Base-by-base conservation (phyloP, 2,113 vertebrate species). In the Eira barbara region DNA sequence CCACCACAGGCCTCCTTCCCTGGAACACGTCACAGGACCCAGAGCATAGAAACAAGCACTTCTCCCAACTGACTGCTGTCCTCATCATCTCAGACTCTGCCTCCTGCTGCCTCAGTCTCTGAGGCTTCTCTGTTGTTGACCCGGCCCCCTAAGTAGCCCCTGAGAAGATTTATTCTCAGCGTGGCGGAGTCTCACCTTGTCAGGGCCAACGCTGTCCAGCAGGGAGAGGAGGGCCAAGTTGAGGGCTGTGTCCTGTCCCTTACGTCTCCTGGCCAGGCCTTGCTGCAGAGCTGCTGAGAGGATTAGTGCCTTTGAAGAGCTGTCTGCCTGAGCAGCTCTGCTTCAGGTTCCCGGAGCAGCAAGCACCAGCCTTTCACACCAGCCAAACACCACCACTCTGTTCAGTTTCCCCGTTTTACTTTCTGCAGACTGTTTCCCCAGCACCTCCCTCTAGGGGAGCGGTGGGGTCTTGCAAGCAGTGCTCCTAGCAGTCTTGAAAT, bases 301-400 rank as follows among this genome's bases (percentile, higher is more conserved):
- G 96, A 96, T 96, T 96, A 93, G 59, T 89, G 55, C 95, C 94
- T 97, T 96, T 95, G 96, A 93, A 85, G 89, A 81, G 63, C 81
- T 89, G 71, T 96, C 79, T 94, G 73, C 80, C 78, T 57, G 83
- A 96, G 69, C 79, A 94, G 31, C 65, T 84, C 57, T 55, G 89
- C 65, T 89, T 96, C 93, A 93, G 82, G 69, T 92, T 47, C 79
- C 93, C 34, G n/a, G 34, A 90, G 86, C 82, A 87, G 89, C 79
- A 76, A 93, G 79, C 39, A 91, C 67, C 63, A 97, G 94, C 63
- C 57, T 71, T 39, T 20, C 61, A 69, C 52, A 10, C 79, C 67
- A 45, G 27, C 78, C 91, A 52, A 47, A 65, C 17, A 65, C 95
- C 76, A 65, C 96, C 71, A 23, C 29, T 74, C 7, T 20, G 42